Base-by-base conservation (phyloP, 2,113 vertebrate genomes). In the Pseudorasbora parva region DNA sequence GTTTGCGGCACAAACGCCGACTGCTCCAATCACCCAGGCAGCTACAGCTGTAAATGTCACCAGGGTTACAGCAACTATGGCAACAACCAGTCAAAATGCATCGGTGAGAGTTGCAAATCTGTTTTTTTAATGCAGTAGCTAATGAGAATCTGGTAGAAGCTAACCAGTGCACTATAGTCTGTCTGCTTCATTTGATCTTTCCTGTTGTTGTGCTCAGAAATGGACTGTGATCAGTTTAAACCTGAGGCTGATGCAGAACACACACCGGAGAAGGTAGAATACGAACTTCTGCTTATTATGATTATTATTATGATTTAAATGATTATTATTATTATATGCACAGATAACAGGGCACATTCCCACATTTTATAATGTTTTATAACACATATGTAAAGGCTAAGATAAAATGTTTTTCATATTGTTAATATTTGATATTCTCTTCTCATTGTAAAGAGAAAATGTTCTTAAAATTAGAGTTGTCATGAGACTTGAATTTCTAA, bases 31-130 rank as follows among this genome's bases (percentile, higher is more conserved):
- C 0, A 12, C 1, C 0, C 72, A 0, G 92, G 93, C 27, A 89
- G 91, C 79, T 95, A 91, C 83, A 49, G 5, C 78, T 95, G 94
- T 72, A 27, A 4, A 0, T 95, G 94, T 80, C 1, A 10, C 11
- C 1, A 69, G 19, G 94, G 93, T 76, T 91, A 87, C 90, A 94
- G 89, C 69, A 94, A 89, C 83, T 94, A 91, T 14, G 89, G 88
- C 30, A 86, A 74, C 0, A 1, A 87, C 37, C 83, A 57, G 47
- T 90, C 84, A 3, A 86, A 62, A 12, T 95, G 94, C 74, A 88
- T 88, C 87, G 59, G 94, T 94, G 80, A 89, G 90, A 4, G 19
- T 54, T 19, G 21, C 1, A 45, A 9, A 43, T 43, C 37, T 71
- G 68, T 71, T 71, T 8, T 43, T 60, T 23, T n/a, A n/a, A 25